Evolutionary conservation across 1,140 invertebrate species (phyloP), one percentile per base, ranked within the genome.

Genomic region (Elymnias hypermnestra): DNA sequence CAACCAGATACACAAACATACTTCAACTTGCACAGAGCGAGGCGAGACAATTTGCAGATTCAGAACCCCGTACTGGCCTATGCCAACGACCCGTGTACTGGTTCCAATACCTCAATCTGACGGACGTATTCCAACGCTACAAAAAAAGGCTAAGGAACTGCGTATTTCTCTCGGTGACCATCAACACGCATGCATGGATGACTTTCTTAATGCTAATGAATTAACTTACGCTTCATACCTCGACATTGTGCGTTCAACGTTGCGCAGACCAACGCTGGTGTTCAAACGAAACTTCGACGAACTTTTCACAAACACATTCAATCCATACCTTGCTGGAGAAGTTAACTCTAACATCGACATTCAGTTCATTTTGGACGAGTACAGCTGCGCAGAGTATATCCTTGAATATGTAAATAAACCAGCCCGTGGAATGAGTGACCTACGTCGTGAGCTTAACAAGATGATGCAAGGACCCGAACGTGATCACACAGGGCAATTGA

Each of bases 401-500:
- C 57, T 60, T 5, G 62, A 72, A 36, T 87, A 82, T 48, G 51
- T 86, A 7, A 85, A 76, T 48, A 84, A 85, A 72, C 62, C 72
- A 49, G 47, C 53, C 29, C 53, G 67, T 56, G 77, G 77, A 49
- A 73, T 79, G 29, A 52, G 75, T 55, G 71, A 72, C 47, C 43
- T 87, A 21, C 53, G 53, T 57, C 63, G 66, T 52, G 60, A 75
- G 49, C 38, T 79, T 9, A 64, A 44, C 9, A 65, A 6, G 42
- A 63, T 74, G 53, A 65, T 69, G 56, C 8, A 71, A 61, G 57
- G 72, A 68, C 69, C 69, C n/a, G 64, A 75, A 1, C 50, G 4
- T 19, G 61, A 67, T 38, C 50, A 57, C 29, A 59, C 53, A 13
- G 55, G 29, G 14, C 59, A 61, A 46, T 62, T 69, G 37, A 71